phyloP scores from a whole-genome alignment of 2,797 vertebrate species.

The Dipus sagitta region DNA sequence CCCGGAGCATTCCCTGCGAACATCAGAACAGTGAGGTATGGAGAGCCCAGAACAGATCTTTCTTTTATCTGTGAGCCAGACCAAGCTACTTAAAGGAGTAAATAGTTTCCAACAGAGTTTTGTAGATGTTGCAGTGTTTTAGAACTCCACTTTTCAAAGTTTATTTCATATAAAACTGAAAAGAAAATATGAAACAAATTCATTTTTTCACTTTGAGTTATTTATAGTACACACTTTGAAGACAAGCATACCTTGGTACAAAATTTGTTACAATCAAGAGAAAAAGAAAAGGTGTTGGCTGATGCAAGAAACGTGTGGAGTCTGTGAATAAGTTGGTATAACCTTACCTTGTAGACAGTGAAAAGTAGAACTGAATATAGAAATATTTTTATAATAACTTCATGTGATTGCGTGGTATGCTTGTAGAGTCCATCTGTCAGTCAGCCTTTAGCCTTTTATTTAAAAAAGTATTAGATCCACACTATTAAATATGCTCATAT shows the following conservation, averaged over 20 bases:
- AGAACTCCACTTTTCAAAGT: background rate
- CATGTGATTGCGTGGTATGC: background rate
- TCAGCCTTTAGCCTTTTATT: constrained; percentile 65
- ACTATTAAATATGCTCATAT: constrained; percentile 83
- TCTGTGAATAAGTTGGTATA: background rate
- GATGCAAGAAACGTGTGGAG: background rate
- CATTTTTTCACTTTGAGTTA: background rate
- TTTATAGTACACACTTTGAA: background rate
- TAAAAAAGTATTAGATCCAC: constrained; percentile 64
- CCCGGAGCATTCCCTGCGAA: constrained; percentile 15
- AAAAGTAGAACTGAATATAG: constrained; percentile 1
- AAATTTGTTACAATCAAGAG: background rate
- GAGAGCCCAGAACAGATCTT: background rate
- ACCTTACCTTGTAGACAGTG: background rate
- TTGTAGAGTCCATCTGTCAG: constrained; percentile 39
- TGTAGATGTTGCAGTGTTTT: background rate
- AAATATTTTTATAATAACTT: constrained; percentile 65
- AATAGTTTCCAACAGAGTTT: background rate
- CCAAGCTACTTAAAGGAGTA: constrained; percentile 8
- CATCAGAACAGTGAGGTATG: background rate
- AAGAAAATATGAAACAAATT: constrained; percentile 30
- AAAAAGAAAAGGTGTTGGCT: background rate
- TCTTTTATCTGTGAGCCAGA: constrained; percentile 60
- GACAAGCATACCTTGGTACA: background rate
- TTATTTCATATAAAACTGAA: background rate